These are phyloP conservation scores for Ceyx melanurus DNA, from an alignment of 2,113 vertebrate species.

Conservation along the genomic window DNA sequence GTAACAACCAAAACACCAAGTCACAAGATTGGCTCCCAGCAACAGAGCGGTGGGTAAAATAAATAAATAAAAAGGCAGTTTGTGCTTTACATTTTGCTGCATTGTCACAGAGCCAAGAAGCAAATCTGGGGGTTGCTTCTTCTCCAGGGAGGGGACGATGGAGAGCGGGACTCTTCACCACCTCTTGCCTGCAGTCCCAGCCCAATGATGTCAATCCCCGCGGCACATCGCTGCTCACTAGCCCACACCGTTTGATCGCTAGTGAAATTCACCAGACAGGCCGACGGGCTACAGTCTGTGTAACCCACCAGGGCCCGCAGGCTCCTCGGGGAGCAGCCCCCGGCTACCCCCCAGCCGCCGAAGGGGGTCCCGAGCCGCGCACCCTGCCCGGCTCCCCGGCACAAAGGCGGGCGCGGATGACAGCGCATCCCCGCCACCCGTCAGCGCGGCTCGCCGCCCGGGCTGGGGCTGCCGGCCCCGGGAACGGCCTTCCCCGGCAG, in stretches of 20 bases:
- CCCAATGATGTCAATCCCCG: neutral
- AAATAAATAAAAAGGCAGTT: neutral
- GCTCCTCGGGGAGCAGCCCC: neutral
- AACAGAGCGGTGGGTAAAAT: neutral
- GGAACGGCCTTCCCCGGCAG: neutral
- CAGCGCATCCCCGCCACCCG: neutral
- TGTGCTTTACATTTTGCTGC: constrained; percentile 60
- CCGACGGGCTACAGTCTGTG: neutral
- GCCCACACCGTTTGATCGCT: neutral
- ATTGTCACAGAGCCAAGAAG: constrained; percentile 52
- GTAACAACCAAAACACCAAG: constrained; percentile 28
- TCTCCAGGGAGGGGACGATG: neutral
- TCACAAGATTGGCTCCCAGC: constrained; percentile 3
- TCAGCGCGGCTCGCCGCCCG: neutral
- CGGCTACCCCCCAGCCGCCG: neutral
- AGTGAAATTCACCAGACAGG: neutral
- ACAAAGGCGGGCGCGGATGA: constrained; percentile 24
- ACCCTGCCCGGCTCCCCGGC: neutral
- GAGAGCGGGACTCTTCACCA: neutral
- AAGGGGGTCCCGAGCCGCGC: neutral
- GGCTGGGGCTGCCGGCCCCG: neutral
- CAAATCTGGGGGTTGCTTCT: neutral
- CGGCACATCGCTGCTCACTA: neutral
- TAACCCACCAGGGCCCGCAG: neutral
- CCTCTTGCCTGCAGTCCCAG: neutral